A percentile compares a stretch with the other conserved stretches of the same genome.
Conservation (phyloP, 2,888 invertebrate genomes). For the Chloroclystis v-ata region DNA sequence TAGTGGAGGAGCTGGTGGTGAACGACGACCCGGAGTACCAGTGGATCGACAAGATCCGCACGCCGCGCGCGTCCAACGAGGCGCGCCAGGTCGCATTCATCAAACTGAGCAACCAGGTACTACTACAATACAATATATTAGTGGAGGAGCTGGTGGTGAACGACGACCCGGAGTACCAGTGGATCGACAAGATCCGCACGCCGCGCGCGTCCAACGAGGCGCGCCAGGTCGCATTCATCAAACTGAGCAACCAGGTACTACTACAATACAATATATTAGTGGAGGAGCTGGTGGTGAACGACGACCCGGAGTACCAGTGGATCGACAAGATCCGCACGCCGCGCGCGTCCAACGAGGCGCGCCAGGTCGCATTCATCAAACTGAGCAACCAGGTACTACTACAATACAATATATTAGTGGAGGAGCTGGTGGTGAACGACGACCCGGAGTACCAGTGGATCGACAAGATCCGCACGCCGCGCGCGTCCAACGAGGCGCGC, state of each 20-base stretch:
- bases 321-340: slow-evolving; percentile 99
- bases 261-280: too few relatives aligned
- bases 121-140: too few relatives aligned
- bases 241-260: slow-evolving; percentile 92
- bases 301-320: slow-evolving; percentile 99
- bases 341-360: slow-evolving; percentile 96
- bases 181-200: too few relatives aligned
- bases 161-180: too few relatives aligned
- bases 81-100: slow-evolving; percentile 97
- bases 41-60: slow-evolving; percentile 99
- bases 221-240: too few relatives aligned
- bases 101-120: slow-evolving; percentile 94
- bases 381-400: slow-evolving; percentile 94
- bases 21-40: slow-evolving; percentile 99
- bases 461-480: too few relatives aligned
- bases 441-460: too few relatives aligned
- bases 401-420: too few relatives aligned
- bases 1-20: slow-evolving; percentile 96
- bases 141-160: too few relatives aligned
- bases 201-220: too few relatives aligned
- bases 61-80: slow-evolving; percentile 97
- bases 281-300: slow-evolving; percentile 96
- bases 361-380: slow-evolving; percentile 96
- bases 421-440: too few relatives aligned
- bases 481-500: too few relatives aligned